A percentile compares a stretch with the other conserved stretches of the same genome.
Conservation (phyloP, 2,113 vertebrate genomes). For the Charadrius vociferus region DNA sequence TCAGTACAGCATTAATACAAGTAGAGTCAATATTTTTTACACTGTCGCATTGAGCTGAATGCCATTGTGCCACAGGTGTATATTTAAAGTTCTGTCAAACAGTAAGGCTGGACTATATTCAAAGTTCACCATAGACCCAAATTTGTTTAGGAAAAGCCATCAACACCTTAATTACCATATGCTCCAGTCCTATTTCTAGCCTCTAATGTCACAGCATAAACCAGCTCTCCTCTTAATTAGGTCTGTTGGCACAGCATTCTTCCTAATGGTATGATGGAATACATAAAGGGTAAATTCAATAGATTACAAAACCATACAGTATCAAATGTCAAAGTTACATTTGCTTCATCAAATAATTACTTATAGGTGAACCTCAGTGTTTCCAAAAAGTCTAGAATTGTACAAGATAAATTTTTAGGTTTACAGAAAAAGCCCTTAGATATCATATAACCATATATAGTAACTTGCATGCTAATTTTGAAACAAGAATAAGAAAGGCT, state of each 20-base stretch:
- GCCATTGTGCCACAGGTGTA: neutral
- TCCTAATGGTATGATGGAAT: neutral
- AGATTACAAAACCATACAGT: neutral
- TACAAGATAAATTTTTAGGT: neutral
- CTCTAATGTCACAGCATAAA: neutral
- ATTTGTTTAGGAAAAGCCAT: neutral
- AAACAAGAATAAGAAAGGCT: neutral
- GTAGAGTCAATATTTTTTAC: slow-evolving; percentile 45
- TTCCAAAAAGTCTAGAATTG: neutral
- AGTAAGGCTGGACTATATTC: neutral
- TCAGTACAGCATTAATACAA: slow-evolving; percentile 16
- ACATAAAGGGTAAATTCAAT: neutral
- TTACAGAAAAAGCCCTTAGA: neutral
- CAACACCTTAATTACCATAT: neutral
- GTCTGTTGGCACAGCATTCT: neutral
- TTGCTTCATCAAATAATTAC: neutral
- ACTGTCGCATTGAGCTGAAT: neutral
- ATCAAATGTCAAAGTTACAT: neutral
- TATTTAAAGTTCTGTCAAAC: neutral
- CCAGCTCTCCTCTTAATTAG: neutral
- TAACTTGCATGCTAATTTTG: neutral
- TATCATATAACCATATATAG: accelerated
- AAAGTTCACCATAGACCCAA: neutral
- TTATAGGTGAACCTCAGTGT: neutral
- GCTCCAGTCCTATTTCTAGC: neutral